Evolutionary conservation across 2,888 invertebrate species (phyloP).

Genomic region (Hylaea fasciaria): DNA sequence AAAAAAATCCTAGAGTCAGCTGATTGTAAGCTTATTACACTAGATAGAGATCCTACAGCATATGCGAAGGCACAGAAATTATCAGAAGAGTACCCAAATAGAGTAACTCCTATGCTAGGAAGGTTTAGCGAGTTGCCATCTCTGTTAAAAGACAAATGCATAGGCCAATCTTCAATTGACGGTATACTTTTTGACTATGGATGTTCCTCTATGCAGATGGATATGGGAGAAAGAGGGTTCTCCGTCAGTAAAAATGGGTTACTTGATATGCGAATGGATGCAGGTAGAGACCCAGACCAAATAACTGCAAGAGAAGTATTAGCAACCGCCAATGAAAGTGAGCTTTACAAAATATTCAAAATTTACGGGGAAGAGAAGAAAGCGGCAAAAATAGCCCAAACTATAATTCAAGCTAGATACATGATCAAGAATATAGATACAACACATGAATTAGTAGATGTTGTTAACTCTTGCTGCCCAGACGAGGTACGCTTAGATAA

Average conservation of each 20-base stretch:
- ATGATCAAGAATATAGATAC: slow-evolving; percentile 90
- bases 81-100: slow-evolving; percentile 87
- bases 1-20: slow-evolving; percentile 88
- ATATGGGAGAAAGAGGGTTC: slow-evolving; percentile 93
- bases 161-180: slow-evolving; percentile 90
- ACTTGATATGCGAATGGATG: slow-evolving; percentile 98
- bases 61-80: slow-evolving; percentile 88
- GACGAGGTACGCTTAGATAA: slow-evolving; percentile 87
- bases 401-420: slow-evolving; percentile 93
- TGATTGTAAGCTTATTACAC: slow-evolving; percentile 89
- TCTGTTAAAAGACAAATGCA: slow-evolving; percentile 84
- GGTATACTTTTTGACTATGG: slow-evolving; percentile 97
- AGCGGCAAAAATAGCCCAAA: slow-evolving; percentile 93
- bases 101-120: slow-evolving; percentile 92
- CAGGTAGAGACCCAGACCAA: slow-evolving; percentile 87
- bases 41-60: slow-evolving; percentile 95
- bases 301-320: slow-evolving; percentile 95
- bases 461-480: slow-evolving; percentile 87
- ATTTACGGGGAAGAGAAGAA: slow-evolving; percentile 96
- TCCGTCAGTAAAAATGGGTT: slow-evolving; percentile 93
- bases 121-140: slow-evolving; percentile 93
- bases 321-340: slow-evolving; percentile 90
- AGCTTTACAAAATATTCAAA: slow-evolving; percentile 93
- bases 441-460: slow-evolving; percentile 91
- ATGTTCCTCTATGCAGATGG: slow-evolving; percentile 98